phyloP scores from a whole-genome alignment of 2,797 vertebrate species.

The Enteromius anoplus region DNA sequence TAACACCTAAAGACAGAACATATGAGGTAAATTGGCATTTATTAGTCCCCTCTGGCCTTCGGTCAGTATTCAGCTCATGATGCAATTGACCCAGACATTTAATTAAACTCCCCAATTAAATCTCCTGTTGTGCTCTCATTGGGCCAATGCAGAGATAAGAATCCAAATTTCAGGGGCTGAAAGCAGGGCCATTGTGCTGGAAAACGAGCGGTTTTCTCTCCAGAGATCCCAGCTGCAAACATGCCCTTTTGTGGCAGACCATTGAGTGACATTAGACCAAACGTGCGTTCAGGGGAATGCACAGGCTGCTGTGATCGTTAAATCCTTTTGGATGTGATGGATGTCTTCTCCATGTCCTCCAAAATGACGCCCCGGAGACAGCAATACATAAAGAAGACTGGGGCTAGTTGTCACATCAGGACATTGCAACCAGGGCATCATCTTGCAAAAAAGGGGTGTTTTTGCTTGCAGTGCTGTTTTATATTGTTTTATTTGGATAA shows the following conservation, averaged over 20 bases:
- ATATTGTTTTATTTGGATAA: neutral
- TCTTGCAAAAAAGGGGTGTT: neutral
- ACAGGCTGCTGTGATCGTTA: conserved; percentile 37
- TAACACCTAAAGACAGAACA: conserved; percentile 44
- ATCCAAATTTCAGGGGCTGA: conserved; percentile 53
- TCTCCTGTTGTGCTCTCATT: conserved; percentile 50
- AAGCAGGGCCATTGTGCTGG: conserved; percentile 28
- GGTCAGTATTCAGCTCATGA: conserved; percentile 60
- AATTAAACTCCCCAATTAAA: conserved; percentile 61
- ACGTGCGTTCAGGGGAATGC: conserved; percentile 47
- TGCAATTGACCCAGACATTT: conserved; percentile 62
- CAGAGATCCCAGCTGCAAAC: conserved; percentile 58
- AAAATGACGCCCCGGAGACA: conserved; percentile 12
- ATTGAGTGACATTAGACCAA: conserved; percentile 56
- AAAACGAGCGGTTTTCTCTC: conserved; percentile 45
- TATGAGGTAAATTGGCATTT: conserved; percentile 55
- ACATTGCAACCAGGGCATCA: neutral
- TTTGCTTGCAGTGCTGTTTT: neutral
- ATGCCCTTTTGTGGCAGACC: conserved; percentile 61
- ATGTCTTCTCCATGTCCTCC: conserved; percentile 43
- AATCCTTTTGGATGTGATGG: conserved; percentile 52
- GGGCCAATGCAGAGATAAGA: conserved; percentile 54
- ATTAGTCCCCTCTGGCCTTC: conserved; percentile 53
- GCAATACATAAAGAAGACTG: conserved; percentile 2
- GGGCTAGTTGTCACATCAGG: conserved; percentile 10